Percentiles rank a stretch among this genome's conserved stretches.
phyloP scores from a whole-genome alignment of 2,888 invertebrate species.

The Phragmatobia fuliginosa region DNA sequence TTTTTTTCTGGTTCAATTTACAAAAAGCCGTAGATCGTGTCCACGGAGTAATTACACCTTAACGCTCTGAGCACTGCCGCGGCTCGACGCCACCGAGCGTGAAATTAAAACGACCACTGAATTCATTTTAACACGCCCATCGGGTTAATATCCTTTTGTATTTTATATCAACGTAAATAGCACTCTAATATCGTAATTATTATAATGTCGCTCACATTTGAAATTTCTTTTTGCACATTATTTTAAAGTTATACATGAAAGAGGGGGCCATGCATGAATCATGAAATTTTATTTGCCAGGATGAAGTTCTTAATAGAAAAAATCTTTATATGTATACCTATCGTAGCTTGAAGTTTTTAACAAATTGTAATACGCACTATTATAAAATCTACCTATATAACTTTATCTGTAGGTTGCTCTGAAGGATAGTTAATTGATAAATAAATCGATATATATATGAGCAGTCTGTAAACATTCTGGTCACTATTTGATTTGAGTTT shows the following conservation, averaged over 20 bases:
- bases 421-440: too few relatives aligned
- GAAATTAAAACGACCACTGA: conserved; percentile 45
- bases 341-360: background rate
- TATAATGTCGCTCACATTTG: background rate
- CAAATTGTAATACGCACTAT: background rate
- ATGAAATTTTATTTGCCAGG: background rate
- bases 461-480: too few relatives aligned
- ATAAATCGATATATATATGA: too few relatives aligned
- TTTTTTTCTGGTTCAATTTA: conserved; percentile 11
- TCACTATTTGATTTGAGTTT: too few relatives aligned
- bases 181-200: conserved; percentile 1
- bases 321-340: background rate
- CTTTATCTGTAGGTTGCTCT: too few relatives aligned
- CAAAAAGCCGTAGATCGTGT: conserved; percentile 17
- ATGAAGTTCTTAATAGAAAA: background rate
- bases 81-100: conserved; percentile 36
- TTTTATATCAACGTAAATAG: background rate
- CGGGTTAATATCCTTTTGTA: conserved; percentile 21
- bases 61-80: background rate
- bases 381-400: too few relatives aligned
- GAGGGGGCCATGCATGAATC: background rate
- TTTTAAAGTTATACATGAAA: background rate
- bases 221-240: background rate
- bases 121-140: conserved; percentile 26
- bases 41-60: conserved; percentile 11